These are phyloP conservation scores for Mormyrops attenuatus DNA, from an alignment of 2,797 vertebrate species.

Conservation along the genomic window DNA sequence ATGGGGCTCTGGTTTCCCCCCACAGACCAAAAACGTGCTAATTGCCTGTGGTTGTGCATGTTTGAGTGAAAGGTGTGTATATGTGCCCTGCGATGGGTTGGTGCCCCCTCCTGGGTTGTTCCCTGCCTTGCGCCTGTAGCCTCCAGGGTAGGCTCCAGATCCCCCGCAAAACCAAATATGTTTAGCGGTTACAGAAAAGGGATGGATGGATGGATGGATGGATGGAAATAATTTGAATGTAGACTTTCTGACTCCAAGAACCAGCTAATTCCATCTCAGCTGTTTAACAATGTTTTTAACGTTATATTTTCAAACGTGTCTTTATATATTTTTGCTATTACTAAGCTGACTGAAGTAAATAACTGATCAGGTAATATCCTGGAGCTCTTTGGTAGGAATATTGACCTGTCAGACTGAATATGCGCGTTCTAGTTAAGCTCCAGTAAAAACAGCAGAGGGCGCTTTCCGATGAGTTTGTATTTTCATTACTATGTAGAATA, in stretches of 20 bases:
- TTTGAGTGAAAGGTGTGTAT: neutral
- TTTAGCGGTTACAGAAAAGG: neutral
- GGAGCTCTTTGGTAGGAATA: neutral
- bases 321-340: neutral
- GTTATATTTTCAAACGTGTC: neutral
- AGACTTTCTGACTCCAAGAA: neutral
- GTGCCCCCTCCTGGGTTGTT: neutral
- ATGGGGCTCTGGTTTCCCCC: neutral
- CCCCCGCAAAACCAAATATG: neutral
- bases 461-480: neutral
- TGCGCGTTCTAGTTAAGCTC: neutral
- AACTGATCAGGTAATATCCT: neutral
- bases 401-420: neutral
- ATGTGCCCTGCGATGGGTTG: neutral
- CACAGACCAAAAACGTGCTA: neutral
- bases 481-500: neutral
- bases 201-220: neutral
- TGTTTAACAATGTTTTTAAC: neutral
- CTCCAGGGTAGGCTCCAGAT: neutral
- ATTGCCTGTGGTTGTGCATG: neutral
- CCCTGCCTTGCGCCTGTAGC: neutral
- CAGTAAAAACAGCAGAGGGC: neutral
- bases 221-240: neutral
- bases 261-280: neutral
- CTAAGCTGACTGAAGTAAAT: neutral